These are phyloP conservation scores for Thyatira batis DNA, from an alignment of 2,888 invertebrate species.

Conservation along the genomic window DNA sequence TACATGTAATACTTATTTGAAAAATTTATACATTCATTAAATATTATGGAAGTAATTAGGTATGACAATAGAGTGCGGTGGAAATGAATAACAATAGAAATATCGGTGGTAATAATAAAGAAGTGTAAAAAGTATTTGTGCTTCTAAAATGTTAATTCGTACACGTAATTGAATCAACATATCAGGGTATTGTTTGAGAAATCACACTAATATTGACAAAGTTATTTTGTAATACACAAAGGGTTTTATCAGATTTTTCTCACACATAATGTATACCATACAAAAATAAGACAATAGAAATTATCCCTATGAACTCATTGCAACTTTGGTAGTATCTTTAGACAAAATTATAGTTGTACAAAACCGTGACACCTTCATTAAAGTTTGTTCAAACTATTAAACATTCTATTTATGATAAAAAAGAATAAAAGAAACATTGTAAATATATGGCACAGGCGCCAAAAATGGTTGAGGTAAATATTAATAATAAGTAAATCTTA, in stretches of 20 bases:
- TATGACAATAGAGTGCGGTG: too few species aligned
- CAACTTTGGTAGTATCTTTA: not conserved
- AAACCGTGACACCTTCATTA: not conserved
- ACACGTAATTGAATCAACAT: too few species aligned
- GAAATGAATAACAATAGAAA: too few species aligned
- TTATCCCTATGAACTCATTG: not conserved
- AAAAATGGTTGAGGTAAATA: conserved; percentile 22
- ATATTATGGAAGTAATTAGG: too few species aligned
- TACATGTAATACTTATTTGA: not conserved
- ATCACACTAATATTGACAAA: too few species aligned
- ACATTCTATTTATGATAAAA: conserved; percentile 21
- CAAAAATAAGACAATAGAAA: not conserved
- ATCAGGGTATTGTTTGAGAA: too few species aligned
- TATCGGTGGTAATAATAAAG: too few species aligned
- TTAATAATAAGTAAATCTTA: conserved; percentile 8
- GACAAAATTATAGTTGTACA: not conserved
- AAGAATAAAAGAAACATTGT: conserved; percentile 23
- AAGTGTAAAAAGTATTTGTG: too few species aligned
- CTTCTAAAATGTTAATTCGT: too few species aligned
- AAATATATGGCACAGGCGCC: conserved; percentile 36
- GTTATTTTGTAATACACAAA: too few species aligned
- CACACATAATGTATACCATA: not conserved
- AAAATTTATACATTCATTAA: not conserved
- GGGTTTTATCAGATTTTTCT: too few species aligned
- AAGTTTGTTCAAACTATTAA: conserved; percentile 14